These are phyloP conservation scores for Cranoglanis bouderius DNA, from an alignment of 2,113 vertebrate species.

Conservation along the genomic window DNA sequence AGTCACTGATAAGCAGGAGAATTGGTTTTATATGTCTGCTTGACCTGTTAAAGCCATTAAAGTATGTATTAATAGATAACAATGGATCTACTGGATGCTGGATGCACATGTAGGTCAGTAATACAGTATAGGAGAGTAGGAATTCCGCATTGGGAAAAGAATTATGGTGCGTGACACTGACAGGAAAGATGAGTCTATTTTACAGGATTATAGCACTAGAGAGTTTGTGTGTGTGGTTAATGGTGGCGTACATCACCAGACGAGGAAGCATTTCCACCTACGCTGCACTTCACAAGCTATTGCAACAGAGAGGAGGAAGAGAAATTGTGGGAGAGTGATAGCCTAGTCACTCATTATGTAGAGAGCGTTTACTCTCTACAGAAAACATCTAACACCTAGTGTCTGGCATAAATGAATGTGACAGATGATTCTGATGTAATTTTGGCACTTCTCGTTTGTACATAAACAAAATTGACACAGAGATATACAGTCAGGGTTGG, in stretches of 20 bases:
- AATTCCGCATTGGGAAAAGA: neutral
- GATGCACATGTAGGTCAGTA: neutral
- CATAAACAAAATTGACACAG: neutral
- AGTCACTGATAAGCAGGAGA: neutral
- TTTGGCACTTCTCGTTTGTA: neutral
- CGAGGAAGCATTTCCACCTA: conserved; percentile 61
- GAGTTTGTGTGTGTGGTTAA: neutral
- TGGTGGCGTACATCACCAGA: conserved; percentile 46
- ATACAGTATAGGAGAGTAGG: neutral
- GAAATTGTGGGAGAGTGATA: conserved; percentile 7
- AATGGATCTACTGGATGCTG: neutral
- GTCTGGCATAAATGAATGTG: neutral
- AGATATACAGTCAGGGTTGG: neutral
- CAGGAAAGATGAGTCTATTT: neutral
- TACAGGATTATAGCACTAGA: neutral
- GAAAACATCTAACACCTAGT: neutral
- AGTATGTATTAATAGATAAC: conserved; percentile 4
- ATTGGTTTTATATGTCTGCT: neutral
- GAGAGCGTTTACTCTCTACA: conserved; percentile 14
- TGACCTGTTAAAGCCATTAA: neutral
- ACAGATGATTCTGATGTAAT: neutral
- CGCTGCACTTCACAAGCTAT: conserved; percentile 35
- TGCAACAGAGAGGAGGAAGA: conserved; percentile 25
- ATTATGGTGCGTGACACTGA: neutral
- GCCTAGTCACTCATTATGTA: neutral